Evolutionary conservation across 1,140 invertebrate genomes (phyloP).

Genomic region (Archegozetes longisetosus): DNA sequence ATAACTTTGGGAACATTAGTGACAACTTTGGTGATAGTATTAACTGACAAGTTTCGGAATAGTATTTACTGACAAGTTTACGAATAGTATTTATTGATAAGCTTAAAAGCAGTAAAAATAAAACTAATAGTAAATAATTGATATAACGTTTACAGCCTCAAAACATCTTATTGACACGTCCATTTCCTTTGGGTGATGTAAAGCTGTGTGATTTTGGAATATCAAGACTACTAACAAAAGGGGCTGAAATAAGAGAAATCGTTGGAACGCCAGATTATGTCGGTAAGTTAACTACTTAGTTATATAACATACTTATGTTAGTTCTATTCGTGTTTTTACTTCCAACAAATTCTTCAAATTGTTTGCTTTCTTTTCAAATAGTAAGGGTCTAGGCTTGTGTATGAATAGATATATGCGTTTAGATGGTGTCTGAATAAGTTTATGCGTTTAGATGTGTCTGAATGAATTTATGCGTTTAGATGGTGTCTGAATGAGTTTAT

Average conservation of each 20-base stretch:
- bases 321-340: background rate
- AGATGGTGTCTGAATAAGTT: too few species aligned
- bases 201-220: constrained; percentile 92
- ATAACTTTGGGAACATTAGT: too few species aligned
- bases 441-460: too few species aligned
- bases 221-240: constrained; percentile 68
- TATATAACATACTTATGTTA: background rate
- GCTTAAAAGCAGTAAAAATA: background rate
- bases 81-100: too few species aligned
- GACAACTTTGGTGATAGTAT: too few species aligned
- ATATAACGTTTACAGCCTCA: constrained; percentile 62
- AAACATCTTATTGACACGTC: constrained; percentile 69
- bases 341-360: background rate
- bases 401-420: too few species aligned
- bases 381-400: too few species aligned
- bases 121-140: background rate
- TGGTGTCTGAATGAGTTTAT: too few species aligned
- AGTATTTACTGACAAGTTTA: too few species aligned
- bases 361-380: too few species aligned
- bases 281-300: constrained; percentile 44
- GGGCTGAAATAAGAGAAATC: constrained; percentile 78
- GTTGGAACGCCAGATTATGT: constrained; percentile 86
- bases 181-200: constrained; percentile 51
- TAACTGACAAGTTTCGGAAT: too few species aligned
- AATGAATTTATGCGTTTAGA: too few species aligned